Evolutionary conservation across 2,113 vertebrate genomes (phyloP), one percentile per base, ranked within the genome.

Genomic region (Mesitornis unicolor): DNA sequence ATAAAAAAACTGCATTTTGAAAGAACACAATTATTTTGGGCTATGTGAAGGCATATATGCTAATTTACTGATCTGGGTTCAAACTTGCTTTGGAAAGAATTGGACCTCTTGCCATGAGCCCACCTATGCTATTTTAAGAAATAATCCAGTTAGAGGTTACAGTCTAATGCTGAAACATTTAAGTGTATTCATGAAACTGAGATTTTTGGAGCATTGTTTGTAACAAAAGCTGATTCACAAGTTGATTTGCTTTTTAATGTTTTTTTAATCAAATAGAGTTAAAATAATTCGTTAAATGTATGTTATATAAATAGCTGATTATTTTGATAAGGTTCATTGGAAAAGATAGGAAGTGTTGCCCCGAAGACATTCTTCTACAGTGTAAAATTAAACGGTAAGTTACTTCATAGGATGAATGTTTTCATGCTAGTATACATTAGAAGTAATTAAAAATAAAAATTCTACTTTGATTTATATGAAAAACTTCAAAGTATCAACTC

Each of bases 291-390:
- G 91, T 97, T 94, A 97, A 94, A 79, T 95, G 28, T 57, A 94
- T 96, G 89, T 97, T 97, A 96, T 91, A 96, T 94, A 98, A 98
- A 97, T 87, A 97, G 95, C 96, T 98, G 98, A 98, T 98, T 98
- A 98, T 98, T 98, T 97, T 98, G 98, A 98, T 98, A 97, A 98
- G 97, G 92, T 98, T 98, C 97, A 97, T 95, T 95, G 92, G 60
- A 88, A 96, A 96, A 4, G 5, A 95, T 96, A 96, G 89, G 95
- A 98, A 94, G 96, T 95, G 86, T 97, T 98, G 93, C 95, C 94
- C 94, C 53, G n/a, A 97, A 98, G 92, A 43, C 90, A 95, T 93
- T 56, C 51, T 95, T 96, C 96, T 93, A 76, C 60, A 90, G 16
- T 94, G 33, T 77, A 94, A 98, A 97, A 98, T 97, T 96, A 93